Conservation (phyloP, 2,797 vertebrate species). For the Sylvilagus floridanus region DNA sequence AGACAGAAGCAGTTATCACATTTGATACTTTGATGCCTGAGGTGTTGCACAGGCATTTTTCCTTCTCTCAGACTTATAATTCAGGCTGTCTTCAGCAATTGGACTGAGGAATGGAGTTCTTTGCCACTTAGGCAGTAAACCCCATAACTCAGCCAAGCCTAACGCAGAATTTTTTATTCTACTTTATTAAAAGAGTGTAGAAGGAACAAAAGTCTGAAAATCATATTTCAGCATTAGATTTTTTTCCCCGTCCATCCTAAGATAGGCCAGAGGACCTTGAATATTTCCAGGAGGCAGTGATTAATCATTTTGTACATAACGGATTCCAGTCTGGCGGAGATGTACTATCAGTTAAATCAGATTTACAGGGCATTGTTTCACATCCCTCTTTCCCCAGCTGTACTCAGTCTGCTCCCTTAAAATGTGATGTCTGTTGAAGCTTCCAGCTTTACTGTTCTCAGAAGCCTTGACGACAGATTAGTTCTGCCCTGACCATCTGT, state of each 20-base stretch:
- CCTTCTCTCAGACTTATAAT: conserved; percentile 70
- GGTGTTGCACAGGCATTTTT: conserved; percentile 78
- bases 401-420: not conserved
- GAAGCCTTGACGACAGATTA: conserved; percentile 19
- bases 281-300: conserved; percentile 81
- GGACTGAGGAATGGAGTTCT: conserved; percentile 80
- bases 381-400: not conserved
- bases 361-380: conserved; percentile 72
- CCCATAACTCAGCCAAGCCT: conserved; percentile 83
- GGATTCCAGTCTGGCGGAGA: conserved; percentile 81
- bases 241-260: conserved; percentile 75
- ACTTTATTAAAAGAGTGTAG: conserved; percentile 83
- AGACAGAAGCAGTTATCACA: conserved; percentile 73
- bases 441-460: conserved; percentile 1
- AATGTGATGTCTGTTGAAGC: not conserved
- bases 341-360: conserved; percentile 69
- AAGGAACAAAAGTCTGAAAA: conserved; percentile 81
- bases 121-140: conserved; percentile 85
- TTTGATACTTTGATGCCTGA: conserved; percentile 80
- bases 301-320: conserved; percentile 84
- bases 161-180: conserved; percentile 81
- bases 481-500: conserved; percentile 4
- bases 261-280: conserved; percentile 85
- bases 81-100: conserved; percentile 76
- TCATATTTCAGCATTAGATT: conserved; percentile 86